These are phyloP conservation scores for Balanococcus diminutus DNA, from an alignment of 2,888 invertebrate genomes.

Conservation along the genomic window DNA sequence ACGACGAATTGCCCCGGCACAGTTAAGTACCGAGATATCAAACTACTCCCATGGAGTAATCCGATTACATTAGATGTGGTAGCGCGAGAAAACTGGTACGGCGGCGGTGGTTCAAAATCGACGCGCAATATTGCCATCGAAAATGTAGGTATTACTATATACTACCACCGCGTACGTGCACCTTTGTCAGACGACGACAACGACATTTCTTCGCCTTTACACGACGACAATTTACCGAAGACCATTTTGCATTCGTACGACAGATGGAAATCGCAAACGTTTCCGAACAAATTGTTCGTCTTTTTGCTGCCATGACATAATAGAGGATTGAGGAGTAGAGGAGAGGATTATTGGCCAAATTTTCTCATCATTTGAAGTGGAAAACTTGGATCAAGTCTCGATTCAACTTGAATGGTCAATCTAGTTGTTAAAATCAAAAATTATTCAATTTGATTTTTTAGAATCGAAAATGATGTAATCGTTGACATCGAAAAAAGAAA, in stretches of 20 bases:
- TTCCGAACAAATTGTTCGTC: background rate
- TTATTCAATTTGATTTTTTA: no score
- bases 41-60: background rate
- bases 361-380: no score
- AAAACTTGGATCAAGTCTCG: no score
- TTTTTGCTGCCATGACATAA: background rate
- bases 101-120: background rate
- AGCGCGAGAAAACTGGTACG: background rate
- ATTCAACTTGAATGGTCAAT: no score
- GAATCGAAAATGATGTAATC: no score
- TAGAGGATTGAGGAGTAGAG: no score
- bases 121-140: background rate
- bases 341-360: no score
- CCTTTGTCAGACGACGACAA: background rate
- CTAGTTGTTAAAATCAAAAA: no score
- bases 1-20: background rate
- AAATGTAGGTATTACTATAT: no score
- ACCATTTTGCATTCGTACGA: background rate
- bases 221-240: background rate
- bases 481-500: no score
- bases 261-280: background rate
- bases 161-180: background rate
- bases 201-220: background rate
- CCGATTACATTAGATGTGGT: background rate
- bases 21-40: constrained; percentile 20